These are phyloP conservation scores for Microdon myrmicae DNA, from an alignment of 2,888 invertebrate species.

Conservation along the genomic window DNA sequence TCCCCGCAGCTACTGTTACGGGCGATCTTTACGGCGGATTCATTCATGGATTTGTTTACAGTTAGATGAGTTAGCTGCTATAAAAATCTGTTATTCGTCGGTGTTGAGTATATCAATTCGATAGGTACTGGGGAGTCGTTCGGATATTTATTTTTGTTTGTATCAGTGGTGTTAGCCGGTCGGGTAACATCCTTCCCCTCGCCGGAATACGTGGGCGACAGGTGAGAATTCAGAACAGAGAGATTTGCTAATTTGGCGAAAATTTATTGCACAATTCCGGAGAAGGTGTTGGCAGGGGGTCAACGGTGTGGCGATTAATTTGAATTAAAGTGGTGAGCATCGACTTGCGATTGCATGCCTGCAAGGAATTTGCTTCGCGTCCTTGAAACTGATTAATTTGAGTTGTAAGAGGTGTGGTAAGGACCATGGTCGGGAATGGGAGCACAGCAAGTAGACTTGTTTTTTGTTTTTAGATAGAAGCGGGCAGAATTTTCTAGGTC, in stretches of 20 bases:
- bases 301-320: not conserved
- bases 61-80: slow-evolving; percentile 17
- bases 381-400: too few species aligned
- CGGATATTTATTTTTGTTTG: slow-evolving; percentile 15
- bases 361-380: slow-evolving; percentile 6
- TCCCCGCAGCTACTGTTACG: too few species aligned
- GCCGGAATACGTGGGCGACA: not conserved
- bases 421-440: too few species aligned
- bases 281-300: slow-evolving; percentile 3
- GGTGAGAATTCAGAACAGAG: not conserved
- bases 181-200: not conserved
- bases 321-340: slow-evolving; percentile 3
- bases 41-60: slow-evolving; percentile 20
- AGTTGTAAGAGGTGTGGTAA: too few species aligned
- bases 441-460: too few species aligned
- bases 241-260: too few species aligned
- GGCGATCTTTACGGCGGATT: slow-evolving; percentile 12
- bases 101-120: slow-evolving; percentile 13
- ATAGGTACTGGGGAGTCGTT: not conserved
- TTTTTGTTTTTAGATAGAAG: too few species aligned
- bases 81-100: slow-evolving; percentile 20
- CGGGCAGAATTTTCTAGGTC: too few species aligned
- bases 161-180: not conserved
- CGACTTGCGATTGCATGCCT: slow-evolving; percentile 26
- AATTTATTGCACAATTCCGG: not conserved